Percentiles rank a stretch among this genome's conserved stretches.
Conservation (phyloP, 30 jellyfish, hydroid and myxozoan species). For the Turritopsis rubra region DNA sequence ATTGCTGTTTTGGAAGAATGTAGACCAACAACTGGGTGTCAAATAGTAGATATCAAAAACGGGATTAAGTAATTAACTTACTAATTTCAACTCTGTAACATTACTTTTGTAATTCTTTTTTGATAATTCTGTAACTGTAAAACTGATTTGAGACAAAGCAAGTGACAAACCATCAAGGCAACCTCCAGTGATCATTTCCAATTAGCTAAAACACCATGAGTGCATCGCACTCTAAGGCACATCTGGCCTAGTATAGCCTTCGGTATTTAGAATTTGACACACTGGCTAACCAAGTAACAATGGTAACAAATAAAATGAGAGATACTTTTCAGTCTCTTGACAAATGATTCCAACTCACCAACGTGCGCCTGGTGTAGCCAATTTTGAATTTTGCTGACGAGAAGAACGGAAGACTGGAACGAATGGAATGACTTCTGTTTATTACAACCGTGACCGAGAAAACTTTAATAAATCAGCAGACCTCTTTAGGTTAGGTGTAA, state of each 20-base stretch:
- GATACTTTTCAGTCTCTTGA: background rate
- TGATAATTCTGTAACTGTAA: conserved; percentile 74
- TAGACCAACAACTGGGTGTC: too few species aligned
- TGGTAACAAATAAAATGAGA: background rate
- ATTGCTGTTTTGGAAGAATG: too few species aligned
- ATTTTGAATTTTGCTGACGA: background rate
- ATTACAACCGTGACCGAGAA: background rate
- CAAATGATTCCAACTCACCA: background rate
- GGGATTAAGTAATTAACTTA: conserved; percentile 15
- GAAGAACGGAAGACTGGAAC: background rate
- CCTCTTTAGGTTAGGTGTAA: background rate
- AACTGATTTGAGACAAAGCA: conserved; percentile 98
- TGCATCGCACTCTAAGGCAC: conserved; percentile 52
- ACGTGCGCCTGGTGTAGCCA: background rate
- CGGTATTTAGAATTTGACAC: background rate
- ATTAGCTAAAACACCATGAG: conserved; percentile 31
- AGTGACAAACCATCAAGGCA: conserved; percentile 97
- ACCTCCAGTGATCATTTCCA: conserved; percentile 91
- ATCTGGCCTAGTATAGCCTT: conserved; percentile 12
- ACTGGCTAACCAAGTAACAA: background rate
- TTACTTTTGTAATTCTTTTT: conserved; percentile 71
- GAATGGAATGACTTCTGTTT: background rate
- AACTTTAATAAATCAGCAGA: background rate
- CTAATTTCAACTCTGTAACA: conserved; percentile 73
- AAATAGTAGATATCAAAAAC: background rate